Evolutionary conservation across 2,888 invertebrate species (phyloP), one percentile per base, ranked within the genome.

Genomic region (Dryobotodes eremita): DNA sequence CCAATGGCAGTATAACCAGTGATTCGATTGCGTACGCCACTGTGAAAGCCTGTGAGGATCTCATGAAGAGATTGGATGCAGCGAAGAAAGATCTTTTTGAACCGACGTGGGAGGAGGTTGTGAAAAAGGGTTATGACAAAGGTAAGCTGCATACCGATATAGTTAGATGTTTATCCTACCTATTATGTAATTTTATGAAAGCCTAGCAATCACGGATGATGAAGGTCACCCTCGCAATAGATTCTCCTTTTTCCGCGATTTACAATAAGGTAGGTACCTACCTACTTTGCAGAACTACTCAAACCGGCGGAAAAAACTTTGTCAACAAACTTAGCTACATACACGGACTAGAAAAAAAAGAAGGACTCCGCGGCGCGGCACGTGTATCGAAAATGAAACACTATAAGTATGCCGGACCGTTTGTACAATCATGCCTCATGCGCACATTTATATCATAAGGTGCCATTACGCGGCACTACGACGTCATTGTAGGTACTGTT

Each of bases 1-100:
- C 98, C 8, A 98, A 98, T 26, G 98, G 98, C 0, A 98, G 98
- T 89, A 92, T 98, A 1, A 97, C 98, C 0, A 98, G 98, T 88
- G 99, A 99, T 92, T 95, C 97, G n/a, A 95, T 97, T 4, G 97
- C 97, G 79, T 94, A 97, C 95, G 98, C 97, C 2, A 95, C 97
- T 0, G 87, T 97, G 61, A 96, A 95, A 85, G 97, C 97, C 4
- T 97, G 97, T 84, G 94, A 96, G 71, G 95, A 96, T 42, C 82
- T 97, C 53, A 75, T 96, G 75, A 90, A 92, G 36, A 94, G 97
- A 77, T 85, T 97, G 75, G 94, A 97, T 74, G 95, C 96, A 0
- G 92, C 94, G 1, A 95, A 88, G 86, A 92, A 91, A 5, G 93
- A 94, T 1, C 66, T 97, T 86, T 91, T 93, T 23, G 93, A 97